Evolutionary conservation across 2,797 vertebrate species (phyloP).

Genomic region (Melanotaenia parkinsoni): DNA sequence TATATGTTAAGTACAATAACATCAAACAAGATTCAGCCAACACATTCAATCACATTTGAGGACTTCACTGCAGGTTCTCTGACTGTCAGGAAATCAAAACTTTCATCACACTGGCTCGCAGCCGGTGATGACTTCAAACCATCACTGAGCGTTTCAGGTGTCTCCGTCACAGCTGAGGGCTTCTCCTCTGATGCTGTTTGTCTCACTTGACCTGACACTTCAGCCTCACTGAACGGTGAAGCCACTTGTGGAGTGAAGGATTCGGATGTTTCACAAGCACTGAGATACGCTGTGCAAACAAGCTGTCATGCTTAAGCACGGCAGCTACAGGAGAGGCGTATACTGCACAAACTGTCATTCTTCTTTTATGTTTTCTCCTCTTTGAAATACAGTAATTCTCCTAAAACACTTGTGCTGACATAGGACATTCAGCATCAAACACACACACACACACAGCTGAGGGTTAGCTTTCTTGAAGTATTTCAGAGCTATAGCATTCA

Average conservation of each 20-base stretch:
- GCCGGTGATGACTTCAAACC: not conserved
- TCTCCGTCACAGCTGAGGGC: not conserved
- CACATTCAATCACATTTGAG: no score
- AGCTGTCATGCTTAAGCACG: constrained; percentile 12
- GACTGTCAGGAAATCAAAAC: not conserved
- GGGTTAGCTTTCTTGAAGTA: constrained; percentile 22
- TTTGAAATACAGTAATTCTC: constrained; percentile 20
- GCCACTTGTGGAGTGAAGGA: constrained; percentile 32
- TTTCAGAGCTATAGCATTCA: constrained; percentile 17
- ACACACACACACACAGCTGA: not conserved
- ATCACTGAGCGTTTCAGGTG: constrained; percentile 3
- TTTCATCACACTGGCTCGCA: not conserved
- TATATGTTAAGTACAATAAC: not conserved
- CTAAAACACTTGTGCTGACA: constrained; percentile 21
- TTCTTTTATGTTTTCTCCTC: constrained; percentile 12
- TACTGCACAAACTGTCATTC: not conserved
- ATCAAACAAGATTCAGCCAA: not conserved
- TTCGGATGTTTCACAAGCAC: not conserved
- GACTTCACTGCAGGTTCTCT: not conserved
- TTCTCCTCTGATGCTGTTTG: constrained; percentile 22
- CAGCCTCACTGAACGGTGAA: constrained; percentile 5
- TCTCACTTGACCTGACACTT: constrained; percentile 26
- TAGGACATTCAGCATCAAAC: not conserved
- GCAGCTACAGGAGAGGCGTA: constrained; percentile 2
- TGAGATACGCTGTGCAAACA: constrained; percentile 9